These are phyloP conservation scores for Aleiodes sp. DNA, from an alignment of 1,140 invertebrate species.

Conservation along the genomic window DNA sequence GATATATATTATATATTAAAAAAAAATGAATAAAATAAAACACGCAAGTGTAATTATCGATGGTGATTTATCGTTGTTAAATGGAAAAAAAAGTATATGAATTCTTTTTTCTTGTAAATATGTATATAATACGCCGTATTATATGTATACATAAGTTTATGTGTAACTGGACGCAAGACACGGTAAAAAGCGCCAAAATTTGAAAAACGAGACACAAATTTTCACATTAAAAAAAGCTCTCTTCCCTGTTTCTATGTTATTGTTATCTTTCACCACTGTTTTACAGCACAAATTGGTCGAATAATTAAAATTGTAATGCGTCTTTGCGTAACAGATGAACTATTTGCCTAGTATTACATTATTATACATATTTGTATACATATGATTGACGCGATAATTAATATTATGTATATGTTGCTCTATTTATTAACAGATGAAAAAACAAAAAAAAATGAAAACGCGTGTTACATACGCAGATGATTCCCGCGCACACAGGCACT, in stretches of 20 bases:
- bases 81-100: slow-evolving; percentile 36
- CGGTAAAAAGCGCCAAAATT: slow-evolving; percentile 18
- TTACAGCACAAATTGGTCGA: not conserved
- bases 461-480: not conserved
- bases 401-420: slow-evolving; percentile 64
- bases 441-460: slow-evolving; percentile 20
- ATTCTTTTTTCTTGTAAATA: slow-evolving; percentile 53
- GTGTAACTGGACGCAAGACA: slow-evolving; percentile 36
- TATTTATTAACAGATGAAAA: slow-evolving; percentile 65
- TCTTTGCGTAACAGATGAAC: slow-evolving; percentile 9
- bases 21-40: slow-evolving; percentile 16
- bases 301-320: no score
- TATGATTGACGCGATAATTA: slow-evolving; percentile 50
- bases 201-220: slow-evolving; percentile 35
- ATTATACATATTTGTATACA: slow-evolving; percentile 44
- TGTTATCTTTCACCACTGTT: not conserved
- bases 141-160: slow-evolving; percentile 39
- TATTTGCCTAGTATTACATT: slow-evolving; percentile 23
- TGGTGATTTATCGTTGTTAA: slow-evolving; percentile 54
- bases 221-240: not conserved
- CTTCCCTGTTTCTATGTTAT: not conserved
- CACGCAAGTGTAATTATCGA: slow-evolving; percentile 45
- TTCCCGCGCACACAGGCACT: slow-evolving; percentile 17
- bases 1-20: slow-evolving; percentile 17
- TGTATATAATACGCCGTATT: slow-evolving; percentile 49